These are phyloP conservation scores for Nephrotoma appendiculata DNA, from an alignment of 2,888 invertebrate species.

Conservation along the genomic window DNA sequence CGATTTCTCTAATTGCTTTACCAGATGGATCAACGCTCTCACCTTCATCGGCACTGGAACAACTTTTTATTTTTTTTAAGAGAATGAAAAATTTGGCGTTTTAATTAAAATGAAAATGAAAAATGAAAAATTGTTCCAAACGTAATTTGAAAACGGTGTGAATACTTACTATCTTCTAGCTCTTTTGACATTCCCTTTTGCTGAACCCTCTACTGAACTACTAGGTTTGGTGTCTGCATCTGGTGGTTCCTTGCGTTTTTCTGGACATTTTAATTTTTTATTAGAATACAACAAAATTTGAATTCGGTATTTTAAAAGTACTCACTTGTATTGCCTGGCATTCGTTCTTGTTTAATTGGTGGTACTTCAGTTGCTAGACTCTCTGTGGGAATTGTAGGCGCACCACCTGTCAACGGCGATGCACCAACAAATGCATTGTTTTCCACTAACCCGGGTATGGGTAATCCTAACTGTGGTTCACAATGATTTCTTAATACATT, in stretches of 20 bases:
- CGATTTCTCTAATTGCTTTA: slow-evolving; percentile 87
- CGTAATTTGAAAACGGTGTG: slow-evolving; percentile 10
- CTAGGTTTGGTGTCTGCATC: slow-evolving; percentile 40
- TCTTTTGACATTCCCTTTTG: slow-evolving; percentile 45
- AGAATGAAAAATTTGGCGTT: background rate
- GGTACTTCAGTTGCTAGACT: slow-evolving; percentile 14
- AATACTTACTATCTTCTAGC: slow-evolving; percentile 63
- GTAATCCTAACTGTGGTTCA: slow-evolving; percentile 56
- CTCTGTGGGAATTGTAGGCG: background rate
- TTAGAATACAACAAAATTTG: slow-evolving; percentile 11
- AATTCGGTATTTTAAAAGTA: background rate
- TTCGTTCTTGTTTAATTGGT: slow-evolving; percentile 33
- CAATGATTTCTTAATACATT: slow-evolving; percentile 91
- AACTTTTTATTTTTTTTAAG: slow-evolving; percentile 30
- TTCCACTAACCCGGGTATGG: slow-evolving; percentile 28
- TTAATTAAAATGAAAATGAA: background rate
- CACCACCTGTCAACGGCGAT: slow-evolving; percentile 19
- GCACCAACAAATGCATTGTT: slow-evolving; percentile 28
- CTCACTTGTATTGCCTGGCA: slow-evolving; percentile 30
- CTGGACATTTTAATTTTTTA: slow-evolving; percentile 8
- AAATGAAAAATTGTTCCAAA: slow-evolving; percentile 4
- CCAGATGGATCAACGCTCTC: slow-evolving; percentile 66
- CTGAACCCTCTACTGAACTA: slow-evolving; percentile 26
- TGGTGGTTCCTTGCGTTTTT: slow-evolving; percentile 65
- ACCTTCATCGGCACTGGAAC: slow-evolving; percentile 63